phyloP scores from a whole-genome alignment of 2,888 invertebrate genomes.

The Melolontha melolontha region DNA sequence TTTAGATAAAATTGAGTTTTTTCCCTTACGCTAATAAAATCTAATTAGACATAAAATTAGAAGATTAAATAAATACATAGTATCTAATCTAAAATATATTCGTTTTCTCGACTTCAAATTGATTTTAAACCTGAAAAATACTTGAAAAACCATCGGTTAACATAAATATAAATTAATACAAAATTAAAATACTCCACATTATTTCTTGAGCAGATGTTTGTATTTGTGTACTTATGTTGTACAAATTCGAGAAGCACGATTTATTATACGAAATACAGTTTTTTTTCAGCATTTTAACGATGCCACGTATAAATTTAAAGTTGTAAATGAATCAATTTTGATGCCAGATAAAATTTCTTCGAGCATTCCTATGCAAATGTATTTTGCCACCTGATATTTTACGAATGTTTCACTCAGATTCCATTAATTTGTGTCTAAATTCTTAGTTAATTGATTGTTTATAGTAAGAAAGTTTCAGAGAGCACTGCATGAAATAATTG shows the following conservation, averaged over 20 bases:
- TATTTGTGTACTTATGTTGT: constrained; percentile 2
- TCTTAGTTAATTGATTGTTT: constrained; percentile 27
- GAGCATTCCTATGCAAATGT: constrained; percentile 37
- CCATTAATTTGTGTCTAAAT: constrained; percentile 26
- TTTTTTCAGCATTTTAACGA: constrained; percentile 7
- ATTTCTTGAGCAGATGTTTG: constrained; percentile 1
- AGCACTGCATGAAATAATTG: not conserved
- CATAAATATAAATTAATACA: constrained; percentile 21
- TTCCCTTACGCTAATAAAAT: too few species aligned
- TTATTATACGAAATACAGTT: constrained; percentile 26
- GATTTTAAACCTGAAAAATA: not conserved
- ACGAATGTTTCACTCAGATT: constrained; percentile 10
- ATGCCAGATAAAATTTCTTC: constrained; percentile 39
- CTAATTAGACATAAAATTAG: too few species aligned
- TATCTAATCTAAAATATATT: too few species aligned
- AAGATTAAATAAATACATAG: too few species aligned
- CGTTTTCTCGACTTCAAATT: too few species aligned
- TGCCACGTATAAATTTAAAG: constrained; percentile 30
- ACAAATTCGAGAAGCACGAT: constrained; percentile 5
- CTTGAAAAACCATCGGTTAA: constrained; percentile 1
- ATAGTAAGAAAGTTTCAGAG: constrained; percentile 11
- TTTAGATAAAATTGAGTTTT: too few species aligned
- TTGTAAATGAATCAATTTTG: constrained; percentile 34
- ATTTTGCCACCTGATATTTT: constrained; percentile 35
- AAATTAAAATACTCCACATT: constrained; percentile 34